Evolutionary conservation across 2,888 invertebrate genomes (phyloP), one percentile per base, ranked within the genome.

Genomic region (Chymomyza caudatula): DNA sequence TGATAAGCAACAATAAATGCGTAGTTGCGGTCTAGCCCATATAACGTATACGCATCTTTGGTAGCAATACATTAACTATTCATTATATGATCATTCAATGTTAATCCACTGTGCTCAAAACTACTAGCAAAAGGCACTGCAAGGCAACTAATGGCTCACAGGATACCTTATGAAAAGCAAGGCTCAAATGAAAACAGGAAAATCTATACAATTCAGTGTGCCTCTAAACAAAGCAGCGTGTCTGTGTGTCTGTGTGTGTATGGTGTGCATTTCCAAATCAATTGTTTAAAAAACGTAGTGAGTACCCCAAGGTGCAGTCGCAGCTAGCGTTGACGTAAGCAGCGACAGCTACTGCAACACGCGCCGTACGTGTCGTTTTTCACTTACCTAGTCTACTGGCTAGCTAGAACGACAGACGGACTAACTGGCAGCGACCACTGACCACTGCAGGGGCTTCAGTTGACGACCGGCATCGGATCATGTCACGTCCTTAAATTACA

Each of bases 401-500:
- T n/a, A 42, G 42, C 15, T 19, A 20, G 17, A 17, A 37, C 15
- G 11, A 37, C 23, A 6, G 11, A 22, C 29, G 15, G 17, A 29
- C 29, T 23, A 8, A 54, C 29, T 54, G 29, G 23, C 47, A n/a
- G 54, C 2, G 6, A 47, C 42, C 19, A 11, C 47, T 63, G 77
- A 57, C 78, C 86, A 88, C 71, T 87, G 75, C 81, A 83, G 79
- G 85, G 85, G 85, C 85, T 86, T 86, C 85, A 55, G 43, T 56
- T 6, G 56, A 44, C 29, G 20, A 42, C 8, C 15, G 51, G 4
- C 37, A 15, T 55, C 57, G 29, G 29, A 58, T 52, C 82, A 76
- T 82, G 88, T 86, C 88, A 88, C 87, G 88, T 88, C 89, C 89
- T 88, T 85, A 87, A 87, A 84, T 87, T 87, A 86, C 88, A 87